Percentiles rank a stretch among this genome's conserved stretches.
These are phyloP conservation scores for Andricus grossulariae DNA, from an alignment of 1,140 invertebrate species.

Conservation along the genomic window DNA sequence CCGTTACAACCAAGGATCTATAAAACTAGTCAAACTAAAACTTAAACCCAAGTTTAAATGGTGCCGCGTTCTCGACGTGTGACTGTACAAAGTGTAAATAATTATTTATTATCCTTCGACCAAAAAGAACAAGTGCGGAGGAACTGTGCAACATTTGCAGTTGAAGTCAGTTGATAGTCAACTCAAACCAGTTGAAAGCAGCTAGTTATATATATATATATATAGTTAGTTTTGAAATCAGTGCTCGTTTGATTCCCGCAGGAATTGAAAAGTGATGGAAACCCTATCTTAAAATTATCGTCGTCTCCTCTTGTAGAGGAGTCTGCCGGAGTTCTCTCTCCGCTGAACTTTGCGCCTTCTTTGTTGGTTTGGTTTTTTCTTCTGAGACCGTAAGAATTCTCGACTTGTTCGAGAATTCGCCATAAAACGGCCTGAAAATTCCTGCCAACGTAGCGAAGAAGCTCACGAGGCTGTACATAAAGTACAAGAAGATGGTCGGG, in stretches of 20 bases:
- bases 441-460: conserved; percentile 58
- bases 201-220: conserved; percentile 19
- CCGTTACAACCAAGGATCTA: conserved; percentile 47
- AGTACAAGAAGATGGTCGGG: conserved; percentile 82
- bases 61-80: conserved; percentile 13
- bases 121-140: conserved; percentile 13
- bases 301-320: no score
- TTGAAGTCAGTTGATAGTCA: no score
- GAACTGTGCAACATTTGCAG: conserved; percentile 13
- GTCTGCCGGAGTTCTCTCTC: no score
- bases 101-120: conserved; percentile 25
- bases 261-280: conserved; percentile 5
- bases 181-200: no score
- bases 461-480: conserved; percentile 67
- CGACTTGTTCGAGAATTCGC: conserved; percentile 54
- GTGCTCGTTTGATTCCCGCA: conserved; percentile 33
- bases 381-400: conserved; percentile 45
- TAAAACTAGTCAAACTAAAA: conserved; percentile 60
- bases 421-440: conserved; percentile 61
- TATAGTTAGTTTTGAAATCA: background rate
- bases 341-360: background rate
- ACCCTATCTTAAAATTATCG: background rate
- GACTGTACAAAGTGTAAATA: conserved; percentile 41
- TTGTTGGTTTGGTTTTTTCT: conserved; percentile 35
- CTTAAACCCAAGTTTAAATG: conserved; percentile 29